phyloP scores from a whole-genome alignment of 2,888 invertebrate species.

The Drosophila villosipedis region DNA sequence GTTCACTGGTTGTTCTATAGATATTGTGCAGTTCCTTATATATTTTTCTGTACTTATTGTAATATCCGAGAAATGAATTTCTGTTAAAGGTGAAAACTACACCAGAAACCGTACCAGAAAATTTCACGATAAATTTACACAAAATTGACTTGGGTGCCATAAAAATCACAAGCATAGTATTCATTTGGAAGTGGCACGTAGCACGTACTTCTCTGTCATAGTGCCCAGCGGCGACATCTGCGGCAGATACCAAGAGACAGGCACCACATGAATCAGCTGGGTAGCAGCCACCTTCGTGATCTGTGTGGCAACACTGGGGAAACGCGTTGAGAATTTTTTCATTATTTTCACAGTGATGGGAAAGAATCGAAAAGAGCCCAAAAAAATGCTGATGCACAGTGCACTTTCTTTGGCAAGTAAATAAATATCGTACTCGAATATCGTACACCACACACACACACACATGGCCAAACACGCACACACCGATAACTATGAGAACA shows the following conservation, averaged over 20 bases:
- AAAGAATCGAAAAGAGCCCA: constrained; percentile 34
- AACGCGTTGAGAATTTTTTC: constrained; percentile 68
- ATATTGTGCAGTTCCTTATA: not conserved
- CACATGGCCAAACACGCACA: constrained; percentile 2
- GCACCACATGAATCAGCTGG: constrained; percentile 43
- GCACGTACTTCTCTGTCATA: constrained; percentile 5
- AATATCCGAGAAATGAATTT: not conserved
- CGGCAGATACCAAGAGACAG: constrained; percentile 14
- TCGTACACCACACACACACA: constrained; percentile 33
- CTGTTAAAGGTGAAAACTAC: constrained; percentile 12
- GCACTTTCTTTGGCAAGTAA: constrained; percentile 63
- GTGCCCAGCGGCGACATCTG: constrained; percentile 56
- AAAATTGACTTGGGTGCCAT: constrained; percentile 19
- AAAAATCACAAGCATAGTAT: constrained; percentile 21
- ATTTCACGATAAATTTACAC: constrained; percentile 39
- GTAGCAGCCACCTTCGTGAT: constrained; percentile 47
- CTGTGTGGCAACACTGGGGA: constrained; percentile 35
- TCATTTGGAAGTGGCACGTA: constrained; percentile 32
- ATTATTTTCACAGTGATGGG: constrained; percentile 56
- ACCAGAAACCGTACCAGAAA: constrained; percentile 29
- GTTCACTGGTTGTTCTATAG: not conserved
- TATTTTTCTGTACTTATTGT: not conserved
- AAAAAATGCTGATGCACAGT: constrained; percentile 23
- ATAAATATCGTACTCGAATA: constrained; percentile 34
- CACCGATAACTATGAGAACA: constrained; percentile 66